phyloP scores from a whole-genome alignment of 2,113 vertebrate species.

The Pardalotus punctatus region DNA sequence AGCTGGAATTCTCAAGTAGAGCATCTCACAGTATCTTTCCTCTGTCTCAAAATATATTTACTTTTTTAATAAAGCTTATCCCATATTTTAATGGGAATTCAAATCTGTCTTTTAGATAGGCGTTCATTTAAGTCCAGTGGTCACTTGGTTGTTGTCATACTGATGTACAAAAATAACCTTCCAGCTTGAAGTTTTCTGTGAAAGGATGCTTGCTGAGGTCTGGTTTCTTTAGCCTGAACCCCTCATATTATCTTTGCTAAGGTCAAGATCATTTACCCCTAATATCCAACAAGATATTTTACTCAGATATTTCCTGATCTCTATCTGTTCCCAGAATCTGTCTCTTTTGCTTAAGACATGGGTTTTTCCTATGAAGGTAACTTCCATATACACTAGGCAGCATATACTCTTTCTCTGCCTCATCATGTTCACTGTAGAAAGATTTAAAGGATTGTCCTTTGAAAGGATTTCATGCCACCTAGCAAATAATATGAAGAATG shows the following conservation, averaged over 20 bases:
- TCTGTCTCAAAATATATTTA: not conserved
- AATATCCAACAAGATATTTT: not conserved
- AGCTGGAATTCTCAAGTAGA: not conserved
- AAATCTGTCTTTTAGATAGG: not conserved
- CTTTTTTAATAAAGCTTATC: not conserved
- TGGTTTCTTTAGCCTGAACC: not conserved
- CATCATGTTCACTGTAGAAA: not conserved
- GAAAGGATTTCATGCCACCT: not conserved
- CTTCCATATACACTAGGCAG: not conserved
- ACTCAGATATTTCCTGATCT: not conserved
- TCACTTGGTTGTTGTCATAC: not conserved
- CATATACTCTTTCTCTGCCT: not conserved
- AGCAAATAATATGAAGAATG: not conserved
- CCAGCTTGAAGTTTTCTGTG: not conserved
- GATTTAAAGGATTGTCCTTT: not conserved
- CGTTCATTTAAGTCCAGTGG: not conserved
- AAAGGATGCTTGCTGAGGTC: not conserved
- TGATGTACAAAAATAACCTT: not conserved
- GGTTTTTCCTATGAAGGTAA: not conserved
- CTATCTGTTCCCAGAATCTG: not conserved
- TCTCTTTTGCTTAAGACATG: not conserved
- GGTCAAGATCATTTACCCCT: not conserved
- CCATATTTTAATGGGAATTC: not conserved
- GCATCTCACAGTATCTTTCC: not conserved
- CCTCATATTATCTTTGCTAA: not conserved